Evolutionary conservation across 2,113 vertebrate species (phyloP), one percentile per base, ranked within the genome.

Genomic region (Pseudolaguvia tuberculata): DNA sequence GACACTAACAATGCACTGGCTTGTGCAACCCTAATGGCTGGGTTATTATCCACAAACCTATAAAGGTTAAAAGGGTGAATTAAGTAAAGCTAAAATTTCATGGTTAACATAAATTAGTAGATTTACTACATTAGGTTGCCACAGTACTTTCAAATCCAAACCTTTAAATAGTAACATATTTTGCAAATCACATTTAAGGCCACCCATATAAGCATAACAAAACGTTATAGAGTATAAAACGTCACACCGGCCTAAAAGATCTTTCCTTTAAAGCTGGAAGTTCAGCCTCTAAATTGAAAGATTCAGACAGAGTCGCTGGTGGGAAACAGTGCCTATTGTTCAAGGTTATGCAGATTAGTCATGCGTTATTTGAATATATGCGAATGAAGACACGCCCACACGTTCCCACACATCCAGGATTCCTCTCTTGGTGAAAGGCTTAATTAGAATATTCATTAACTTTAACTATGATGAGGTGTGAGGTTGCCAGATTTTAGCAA

Each of bases 341-440:
- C 47, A 88, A 83, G 79, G 82, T 78, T 75, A 80, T 83, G 85
- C 87, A 78, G 63, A 78, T 75, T 82, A 84, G 86, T 86, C 85
- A 86, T 77, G 69, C 56, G 31, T 83, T 57, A 92, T 92, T 87
- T 90, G 84, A 91, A 90, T 91, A 90, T 86, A 91, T 90, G 90
- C 88, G 91, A 90, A 91, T 88, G 61, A 80, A 77, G 80, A 77
- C 73, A 81, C 83, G 83, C 83, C 83, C 25, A 56, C 50, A 17
- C 8, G 66, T 52, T 71, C 56, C 52, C 73, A 69, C 83, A 59
- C 70, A 84, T 78, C 45, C 83, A 81, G 78, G 84, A 45, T 45
- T 55, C 76, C 82, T 79, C 79, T 81, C 74, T 75, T 70, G 47
- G 70, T 51, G 25, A 59, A 76, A n/a, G 83, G 52, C 77, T 81